These are phyloP conservation scores for Fabriciana adippe DNA, from an alignment of 2,888 invertebrate genomes.

Conservation along the genomic window DNA sequence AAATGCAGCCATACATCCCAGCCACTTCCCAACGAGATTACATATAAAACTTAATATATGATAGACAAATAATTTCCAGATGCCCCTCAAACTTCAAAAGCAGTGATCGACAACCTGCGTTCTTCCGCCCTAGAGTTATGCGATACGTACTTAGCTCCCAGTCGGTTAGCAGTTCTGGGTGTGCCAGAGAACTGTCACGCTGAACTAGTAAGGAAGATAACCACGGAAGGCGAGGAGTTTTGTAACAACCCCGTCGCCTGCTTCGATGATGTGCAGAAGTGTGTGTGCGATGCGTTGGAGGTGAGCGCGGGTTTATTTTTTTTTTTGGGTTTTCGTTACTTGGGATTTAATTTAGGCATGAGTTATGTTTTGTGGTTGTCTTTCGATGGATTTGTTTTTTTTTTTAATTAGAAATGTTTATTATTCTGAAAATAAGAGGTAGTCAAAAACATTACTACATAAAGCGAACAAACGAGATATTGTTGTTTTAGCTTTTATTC, in stretches of 20 bases:
- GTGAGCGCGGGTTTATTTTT: conserved; percentile 56
- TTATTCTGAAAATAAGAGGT: too few relatives aligned
- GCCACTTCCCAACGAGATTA: too few relatives aligned
- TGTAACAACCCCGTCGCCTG: conserved; percentile 83
- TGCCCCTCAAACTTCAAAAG: conserved; percentile 65
- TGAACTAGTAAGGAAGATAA: conserved; percentile 71
- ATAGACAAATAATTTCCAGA: conserved; percentile 48
- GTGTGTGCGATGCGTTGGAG: conserved; percentile 83
- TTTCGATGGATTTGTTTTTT: too few relatives aligned
- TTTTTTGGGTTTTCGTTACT: not conserved
- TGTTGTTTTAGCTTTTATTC: too few relatives aligned
- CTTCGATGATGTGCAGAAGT: conserved; percentile 92
- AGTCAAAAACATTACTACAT: too few relatives aligned
- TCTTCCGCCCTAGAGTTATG: conserved; percentile 72
- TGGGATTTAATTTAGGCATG: too few relatives aligned
- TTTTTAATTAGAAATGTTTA: too few relatives aligned
- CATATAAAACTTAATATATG: not conserved
- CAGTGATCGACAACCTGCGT: conserved; percentile 68
- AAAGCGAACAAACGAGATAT: too few relatives aligned
- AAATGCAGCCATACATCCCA: too few relatives aligned
- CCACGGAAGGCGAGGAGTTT: conserved; percentile 73
- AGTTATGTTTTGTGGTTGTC: too few relatives aligned
- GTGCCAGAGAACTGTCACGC: conserved; percentile 65
- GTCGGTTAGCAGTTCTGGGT: conserved; percentile 60
- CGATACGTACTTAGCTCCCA: conserved; percentile 67